phyloP scores from a whole-genome alignment of 2,113 vertebrate genomes.

The Colius striatus region DNA sequence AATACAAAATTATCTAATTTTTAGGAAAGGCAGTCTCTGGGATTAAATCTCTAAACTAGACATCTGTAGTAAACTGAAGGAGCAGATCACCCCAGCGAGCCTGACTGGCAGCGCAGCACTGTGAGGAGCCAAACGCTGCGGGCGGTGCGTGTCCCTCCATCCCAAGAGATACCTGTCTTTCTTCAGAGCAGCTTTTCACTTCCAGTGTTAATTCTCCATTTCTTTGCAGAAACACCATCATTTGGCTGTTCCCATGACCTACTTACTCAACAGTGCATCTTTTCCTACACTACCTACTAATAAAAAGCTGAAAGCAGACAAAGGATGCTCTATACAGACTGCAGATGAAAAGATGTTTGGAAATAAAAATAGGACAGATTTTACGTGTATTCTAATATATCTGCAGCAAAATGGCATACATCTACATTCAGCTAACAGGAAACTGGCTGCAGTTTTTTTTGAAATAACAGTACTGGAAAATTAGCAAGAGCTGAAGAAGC shows the following conservation, averaged over 20 bases:
- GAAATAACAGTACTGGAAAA: background rate
- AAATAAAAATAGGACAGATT: background rate
- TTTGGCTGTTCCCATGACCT: slow-evolving; percentile 7
- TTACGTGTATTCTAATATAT: background rate
- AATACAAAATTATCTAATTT: background rate
- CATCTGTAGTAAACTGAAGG: fast-evolving
- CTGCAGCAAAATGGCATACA: background rate
- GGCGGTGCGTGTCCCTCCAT: background rate
- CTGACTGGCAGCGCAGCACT: background rate
- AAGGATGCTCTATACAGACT: background rate
- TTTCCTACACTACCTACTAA: background rate
- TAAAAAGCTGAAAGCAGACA: background rate
- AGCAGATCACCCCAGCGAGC: background rate
- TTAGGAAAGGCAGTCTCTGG: background rate
- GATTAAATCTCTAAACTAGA: background rate
- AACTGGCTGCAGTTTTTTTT: background rate
- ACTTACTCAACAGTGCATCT: background rate
- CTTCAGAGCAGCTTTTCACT: background rate
- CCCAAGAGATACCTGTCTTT: background rate
- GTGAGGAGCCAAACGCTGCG: fast-evolving
- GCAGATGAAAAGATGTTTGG: background rate
- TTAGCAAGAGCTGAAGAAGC: background rate
- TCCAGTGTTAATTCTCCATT: background rate
- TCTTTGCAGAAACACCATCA: background rate
- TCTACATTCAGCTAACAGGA: background rate